Base-by-base conservation (phyloP, 2,797 vertebrate genomes). In the Coregonus suidteri region DNA sequence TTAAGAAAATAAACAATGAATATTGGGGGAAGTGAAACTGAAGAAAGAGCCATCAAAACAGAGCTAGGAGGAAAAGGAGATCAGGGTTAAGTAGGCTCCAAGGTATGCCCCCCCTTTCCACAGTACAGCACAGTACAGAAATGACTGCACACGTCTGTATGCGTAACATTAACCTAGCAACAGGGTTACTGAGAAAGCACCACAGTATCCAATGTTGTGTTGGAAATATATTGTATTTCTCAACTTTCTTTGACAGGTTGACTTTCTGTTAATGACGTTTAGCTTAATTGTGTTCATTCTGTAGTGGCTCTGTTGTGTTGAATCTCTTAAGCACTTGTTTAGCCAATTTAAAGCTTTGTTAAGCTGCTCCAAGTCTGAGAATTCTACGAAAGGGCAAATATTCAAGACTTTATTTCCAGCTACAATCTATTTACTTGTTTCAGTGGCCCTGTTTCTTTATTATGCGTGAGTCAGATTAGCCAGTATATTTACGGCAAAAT, bases 1-100 rank as follows among this genome's bases (percentile, higher is more conserved):
- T 51, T 79, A 80, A 77, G 75, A 56, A 87, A 84, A 81, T 85
- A 88, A 86, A 88, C 82, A 88, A 41, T 83, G 66, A 52, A 71
- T 18, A 53, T 15, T 51, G 51, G 51, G 71, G 68, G 74, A 35
- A 31, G 71, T 18, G 68, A 31, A 56, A 31, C 62, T 18, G 76
- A 74, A 76, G 75, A 71, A 75, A 71, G 75, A 77, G 18, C 35
- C 76, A 54, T 77, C 66, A 77, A 69, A 78, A 77, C 76, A 72
- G 69, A 75, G 74, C 31, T 11, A 52, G 76, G 65, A 71, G 84
- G 84, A 83, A 87, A 81, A 83, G 68, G 79, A 73, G 81, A 74
- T 76, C 1, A 73, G 77, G 79, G 85, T 84, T 84, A 81, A 79
- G 71, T 74, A 67, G 73, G 81, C 84, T 80, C 79, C 82, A 83